Evolutionary conservation across 2,797 vertebrate species (phyloP), one percentile per base, ranked within the genome.

Genomic region (Pampus argenteus): DNA sequence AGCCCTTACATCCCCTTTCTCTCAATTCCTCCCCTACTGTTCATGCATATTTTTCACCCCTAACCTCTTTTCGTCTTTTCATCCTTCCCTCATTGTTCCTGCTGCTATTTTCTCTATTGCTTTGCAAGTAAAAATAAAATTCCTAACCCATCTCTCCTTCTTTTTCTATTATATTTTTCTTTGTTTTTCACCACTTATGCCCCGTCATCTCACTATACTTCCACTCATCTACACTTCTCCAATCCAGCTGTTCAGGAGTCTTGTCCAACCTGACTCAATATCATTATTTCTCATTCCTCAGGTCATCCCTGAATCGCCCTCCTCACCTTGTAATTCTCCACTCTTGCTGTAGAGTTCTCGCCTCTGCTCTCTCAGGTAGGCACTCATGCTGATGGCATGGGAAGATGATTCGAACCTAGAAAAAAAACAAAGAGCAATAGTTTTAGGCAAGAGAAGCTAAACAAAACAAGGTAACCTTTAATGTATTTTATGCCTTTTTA

Each of bases 361-460:
- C 44, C 98, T 93, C 94, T 99, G 98, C 85, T 99, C 98, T 52
- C 97, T 89, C 88, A 99, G 82, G 83, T 99, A 99, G 61, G 98
- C 96, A 3, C 98, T 99, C 98, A 99, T 99, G 78, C 98, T 99
- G 85, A 99, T 99, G 66, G 98, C 98, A 40, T 99, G 98, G 70
- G 97, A 99, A 13, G 98, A 99, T 0, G 97, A 99, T 67, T 99
- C 98, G 59, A 99, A 99, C 92, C 98, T 99, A 83, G 0, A 64
- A 54, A 91, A 0, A 28, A 23, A 18, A 23, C 5, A 31, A 55
- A 50, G 17, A 18, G 13, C 40, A 63, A 15, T 22, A 42, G 13
- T 23, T 40, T n/a, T 4, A 6, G 7, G 3, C 3, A 0, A 28
- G 49, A 50, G 11, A 68, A 6, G 18, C n/a, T 20, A 28, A 67